These are phyloP conservation scores for Acleris sparsana DNA, from an alignment of 2,888 invertebrate species.

Conservation along the genomic window DNA sequence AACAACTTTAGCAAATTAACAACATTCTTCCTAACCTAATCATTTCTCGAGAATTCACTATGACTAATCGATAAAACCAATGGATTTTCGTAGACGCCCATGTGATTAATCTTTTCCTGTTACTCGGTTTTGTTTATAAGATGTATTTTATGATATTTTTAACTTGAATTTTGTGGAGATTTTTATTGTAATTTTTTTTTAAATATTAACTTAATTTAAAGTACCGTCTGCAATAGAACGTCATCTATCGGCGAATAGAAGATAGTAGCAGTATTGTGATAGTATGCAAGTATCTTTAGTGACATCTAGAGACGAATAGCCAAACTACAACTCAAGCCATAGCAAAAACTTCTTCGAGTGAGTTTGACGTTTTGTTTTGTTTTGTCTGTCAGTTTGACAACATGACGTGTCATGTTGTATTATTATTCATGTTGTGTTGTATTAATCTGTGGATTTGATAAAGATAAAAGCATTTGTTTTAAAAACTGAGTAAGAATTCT, in stretches of 20 bases:
- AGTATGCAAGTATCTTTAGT: background rate
- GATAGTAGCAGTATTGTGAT: too few species aligned
- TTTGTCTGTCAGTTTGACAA: too few species aligned
- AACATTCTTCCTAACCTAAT: background rate
- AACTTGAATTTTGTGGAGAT: too few species aligned
- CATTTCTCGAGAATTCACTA: background rate
- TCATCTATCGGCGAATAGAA: conserved; percentile 52
- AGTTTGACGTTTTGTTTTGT: background rate
- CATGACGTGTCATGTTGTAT: too few species aligned
- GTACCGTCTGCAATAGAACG: conserved; percentile 25
- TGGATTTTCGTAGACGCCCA: background rate
- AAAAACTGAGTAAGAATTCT: background rate
- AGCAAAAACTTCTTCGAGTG: too few species aligned
- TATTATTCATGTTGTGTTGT: too few species aligned
- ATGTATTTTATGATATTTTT: background rate
- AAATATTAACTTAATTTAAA: too few species aligned
- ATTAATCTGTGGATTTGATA: too few species aligned
- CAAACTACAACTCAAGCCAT: background rate
- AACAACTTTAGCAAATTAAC: conserved; percentile 5
- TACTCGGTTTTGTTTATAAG: conserved; percentile 38
- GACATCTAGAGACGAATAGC: conserved; percentile 28
- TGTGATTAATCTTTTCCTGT: too few species aligned
- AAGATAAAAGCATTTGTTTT: background rate
- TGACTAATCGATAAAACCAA: conserved; percentile 1
- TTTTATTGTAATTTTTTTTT: conserved; percentile 4